A percentile compares a stretch with the other conserved stretches of the same genome.
phyloP scores from a whole-genome alignment of 2,888 invertebrate species.

The Fissipunctia ypsillon region DNA sequence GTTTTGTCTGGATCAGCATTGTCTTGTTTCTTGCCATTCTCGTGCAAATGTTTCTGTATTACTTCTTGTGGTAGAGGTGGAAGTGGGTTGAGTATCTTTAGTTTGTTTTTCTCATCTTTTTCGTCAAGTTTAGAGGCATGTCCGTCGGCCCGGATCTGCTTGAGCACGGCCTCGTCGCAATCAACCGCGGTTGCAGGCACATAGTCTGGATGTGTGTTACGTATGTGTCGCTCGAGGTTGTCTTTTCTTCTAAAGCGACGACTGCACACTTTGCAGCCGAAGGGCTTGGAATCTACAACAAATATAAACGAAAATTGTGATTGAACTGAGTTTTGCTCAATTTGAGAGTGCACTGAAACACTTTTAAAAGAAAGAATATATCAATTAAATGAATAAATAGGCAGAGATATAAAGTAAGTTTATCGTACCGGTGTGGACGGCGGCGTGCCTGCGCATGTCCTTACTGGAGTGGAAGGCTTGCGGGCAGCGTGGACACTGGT shows the following conservation, averaged over 20 bases:
- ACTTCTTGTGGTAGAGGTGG: constrained; percentile 82
- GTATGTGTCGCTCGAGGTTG: constrained; percentile 94
- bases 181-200: constrained; percentile 79
- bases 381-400: background rate
- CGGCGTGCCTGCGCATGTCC: constrained; percentile 93
- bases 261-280: constrained; percentile 93
- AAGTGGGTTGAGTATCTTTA: constrained; percentile 82
- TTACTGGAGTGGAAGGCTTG: constrained; percentile 92
- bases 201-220: constrained; percentile 93
- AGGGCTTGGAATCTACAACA: constrained; percentile 92
- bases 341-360: background rate
- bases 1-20: constrained; percentile 43
- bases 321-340: background rate
- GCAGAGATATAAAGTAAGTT: background rate
- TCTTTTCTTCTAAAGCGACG: constrained; percentile 94
- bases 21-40: constrained; percentile 53
- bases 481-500: constrained; percentile 92
- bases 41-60: constrained; percentile 79
- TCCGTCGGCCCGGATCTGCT: constrained; percentile 68
- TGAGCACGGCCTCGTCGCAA: constrained; percentile 79
- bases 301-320: background rate
- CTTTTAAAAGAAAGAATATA: background rate
- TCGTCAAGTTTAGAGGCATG: constrained; percentile 44
- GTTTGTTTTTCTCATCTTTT: constrained; percentile 76
- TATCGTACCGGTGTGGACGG: constrained; percentile 92